A percentile compares a stretch with the other conserved stretches of the same genome.
phyloP scores from a whole-genome alignment of 2,797 vertebrate species.

The Percopsis omiscomaycus region DNA sequence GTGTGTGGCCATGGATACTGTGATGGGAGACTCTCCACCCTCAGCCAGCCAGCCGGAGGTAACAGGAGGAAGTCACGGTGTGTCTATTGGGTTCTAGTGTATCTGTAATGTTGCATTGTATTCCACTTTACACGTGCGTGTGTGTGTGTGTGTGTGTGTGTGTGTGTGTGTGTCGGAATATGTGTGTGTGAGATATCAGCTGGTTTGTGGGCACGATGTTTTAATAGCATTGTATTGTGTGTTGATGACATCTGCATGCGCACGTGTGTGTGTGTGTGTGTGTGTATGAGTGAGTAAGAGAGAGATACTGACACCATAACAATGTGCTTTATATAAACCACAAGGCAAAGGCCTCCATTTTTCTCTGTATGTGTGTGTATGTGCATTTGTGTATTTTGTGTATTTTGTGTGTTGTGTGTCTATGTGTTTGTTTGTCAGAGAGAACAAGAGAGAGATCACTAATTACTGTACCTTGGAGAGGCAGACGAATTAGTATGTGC shows the following conservation, averaged over 20 bases:
- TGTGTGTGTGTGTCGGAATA: background rate
- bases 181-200: too few species aligned
- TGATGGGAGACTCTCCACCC: slow-evolving; percentile 1
- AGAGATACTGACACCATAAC: too few species aligned
- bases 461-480: too few species aligned
- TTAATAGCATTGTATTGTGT: too few species aligned
- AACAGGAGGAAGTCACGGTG: background rate
- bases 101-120: background rate
- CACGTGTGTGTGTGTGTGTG: background rate
- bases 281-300: background rate
- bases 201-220: background rate
- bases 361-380: slow-evolving; percentile 1
- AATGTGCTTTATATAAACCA: too few species aligned
- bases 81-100: background rate
- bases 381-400: background rate
- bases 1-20: background rate
- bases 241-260: background rate
- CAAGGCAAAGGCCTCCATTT: background rate
- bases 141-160: background rate
- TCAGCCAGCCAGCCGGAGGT: background rate
- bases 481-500: slow-evolving; percentile 1
- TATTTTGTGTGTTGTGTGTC: background rate
- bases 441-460: background rate
- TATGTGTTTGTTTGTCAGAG: slow-evolving; percentile 6
- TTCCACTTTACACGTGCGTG: background rate